Evolutionary conservation across 2,113 vertebrate genomes (phyloP).

Genomic region (Myiopsitta monachus): DNA sequence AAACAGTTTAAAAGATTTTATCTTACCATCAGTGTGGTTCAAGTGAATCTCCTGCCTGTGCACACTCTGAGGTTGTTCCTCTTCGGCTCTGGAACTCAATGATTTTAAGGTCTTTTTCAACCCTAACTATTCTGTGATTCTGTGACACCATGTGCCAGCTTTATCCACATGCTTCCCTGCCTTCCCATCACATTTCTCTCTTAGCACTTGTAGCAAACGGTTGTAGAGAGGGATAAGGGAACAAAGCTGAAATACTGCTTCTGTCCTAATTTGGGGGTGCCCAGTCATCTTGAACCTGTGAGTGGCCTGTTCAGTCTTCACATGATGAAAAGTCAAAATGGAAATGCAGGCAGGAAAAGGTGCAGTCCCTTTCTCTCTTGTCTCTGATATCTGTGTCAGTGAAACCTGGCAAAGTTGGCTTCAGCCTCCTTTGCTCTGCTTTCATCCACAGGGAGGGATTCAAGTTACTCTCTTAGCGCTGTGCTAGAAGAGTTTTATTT

Average conservation of each 20-base stretch:
- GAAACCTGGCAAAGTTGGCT: neutral
- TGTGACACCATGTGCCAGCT: neutral
- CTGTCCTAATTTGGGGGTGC: neutral
- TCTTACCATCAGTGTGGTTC: neutral
- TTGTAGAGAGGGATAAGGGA: neutral
- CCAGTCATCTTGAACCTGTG: neutral
- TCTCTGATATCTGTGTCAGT: neutral
- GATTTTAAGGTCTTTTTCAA: too few species aligned
- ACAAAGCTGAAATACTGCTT: neutral
- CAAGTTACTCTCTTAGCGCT: neutral
- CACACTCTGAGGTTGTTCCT: neutral
- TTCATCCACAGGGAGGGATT: neutral
- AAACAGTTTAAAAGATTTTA: neutral
- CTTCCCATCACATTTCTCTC: neutral
- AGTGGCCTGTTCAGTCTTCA: rapidly evolving
- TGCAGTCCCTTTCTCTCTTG: neutral
- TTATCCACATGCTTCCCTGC: neutral
- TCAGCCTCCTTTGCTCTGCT: neutral
- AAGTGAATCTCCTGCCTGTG: neutral
- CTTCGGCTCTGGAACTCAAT: rapidly evolving
- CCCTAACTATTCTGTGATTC: too few species aligned
- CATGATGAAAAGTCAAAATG: neutral
- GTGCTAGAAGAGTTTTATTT: neutral
- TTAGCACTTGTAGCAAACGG: rapidly evolving
- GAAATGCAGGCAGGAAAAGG: neutral